These are phyloP conservation scores for Drosophila ezoana DNA, from an alignment of 2,888 invertebrate species.

Conservation along the genomic window DNA sequence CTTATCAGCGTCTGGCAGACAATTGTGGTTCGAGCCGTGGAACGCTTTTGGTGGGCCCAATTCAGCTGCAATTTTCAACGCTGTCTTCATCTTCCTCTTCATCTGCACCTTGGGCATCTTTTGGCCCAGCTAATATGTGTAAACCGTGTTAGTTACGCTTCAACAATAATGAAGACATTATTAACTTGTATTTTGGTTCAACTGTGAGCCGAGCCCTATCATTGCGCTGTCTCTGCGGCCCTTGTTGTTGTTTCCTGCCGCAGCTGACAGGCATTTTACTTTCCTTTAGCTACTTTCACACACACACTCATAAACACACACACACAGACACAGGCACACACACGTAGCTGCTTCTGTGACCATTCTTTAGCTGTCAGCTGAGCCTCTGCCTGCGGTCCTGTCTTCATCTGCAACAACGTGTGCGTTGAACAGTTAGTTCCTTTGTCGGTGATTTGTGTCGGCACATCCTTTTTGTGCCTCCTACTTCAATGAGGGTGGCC, in stretches of 20 bases:
- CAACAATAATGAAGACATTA: slow-evolving; percentile 83
- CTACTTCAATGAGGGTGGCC: slow-evolving; percentile 68
- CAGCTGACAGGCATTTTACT: slow-evolving; percentile 77
- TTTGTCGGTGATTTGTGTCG: slow-evolving; percentile 73
- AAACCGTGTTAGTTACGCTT: slow-evolving; percentile 83
- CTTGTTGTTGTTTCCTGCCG: slow-evolving; percentile 66
- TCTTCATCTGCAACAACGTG: slow-evolving; percentile 76
- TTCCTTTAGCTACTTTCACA: slow-evolving; percentile 67
- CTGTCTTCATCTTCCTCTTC: slow-evolving; percentile 37
- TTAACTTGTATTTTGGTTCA: slow-evolving; percentile 80
- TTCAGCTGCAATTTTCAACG: slow-evolving; percentile 58
- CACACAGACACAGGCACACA: slow-evolving; percentile 40
- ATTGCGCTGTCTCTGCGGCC: slow-evolving; percentile 24
- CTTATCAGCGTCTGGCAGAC: slow-evolving; percentile 63
- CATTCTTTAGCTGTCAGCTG: slow-evolving; percentile 77
- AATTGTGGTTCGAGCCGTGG: slow-evolving; percentile 48
- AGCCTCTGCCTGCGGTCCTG: slow-evolving; percentile 57
- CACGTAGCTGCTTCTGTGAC: slow-evolving; percentile 46
- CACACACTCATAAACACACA: slow-evolving; percentile 26
- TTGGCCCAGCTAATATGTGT: slow-evolving; percentile 81
- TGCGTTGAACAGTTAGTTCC: slow-evolving; percentile 78
- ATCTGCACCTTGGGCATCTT: background rate
- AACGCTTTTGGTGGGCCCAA: slow-evolving; percentile 28
- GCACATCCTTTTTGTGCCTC: slow-evolving; percentile 68
- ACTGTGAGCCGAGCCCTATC: slow-evolving; percentile 47